Evolutionary conservation across 2,888 invertebrate species (phyloP).

Genomic region (Brachypalpus laphriformis): DNA sequence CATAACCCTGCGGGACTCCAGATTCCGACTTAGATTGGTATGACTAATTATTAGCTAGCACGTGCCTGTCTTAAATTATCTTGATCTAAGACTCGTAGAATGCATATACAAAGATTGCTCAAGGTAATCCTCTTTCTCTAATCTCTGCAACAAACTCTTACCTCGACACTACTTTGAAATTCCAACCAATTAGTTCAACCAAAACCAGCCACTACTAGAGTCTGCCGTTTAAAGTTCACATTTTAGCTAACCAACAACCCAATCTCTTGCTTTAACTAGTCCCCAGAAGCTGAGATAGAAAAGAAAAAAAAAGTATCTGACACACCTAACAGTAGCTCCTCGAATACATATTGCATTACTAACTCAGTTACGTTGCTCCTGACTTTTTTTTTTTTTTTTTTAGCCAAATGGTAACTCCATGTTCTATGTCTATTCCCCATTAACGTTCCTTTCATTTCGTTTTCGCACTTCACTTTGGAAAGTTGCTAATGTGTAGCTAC

Average conservation of each 20-base stretch:
- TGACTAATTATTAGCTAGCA: no score
- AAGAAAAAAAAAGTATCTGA: constrained; percentile 30
- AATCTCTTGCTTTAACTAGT: constrained; percentile 32
- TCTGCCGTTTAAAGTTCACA: constrained; percentile 36
- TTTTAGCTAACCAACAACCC: neutral
- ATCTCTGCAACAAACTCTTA: neutral
- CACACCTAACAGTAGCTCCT: constrained; percentile 22
- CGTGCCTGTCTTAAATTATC: no score
- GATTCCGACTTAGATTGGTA: neutral
- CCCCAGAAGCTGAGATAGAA: constrained; percentile 23
- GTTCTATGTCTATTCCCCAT: constrained; percentile 40
- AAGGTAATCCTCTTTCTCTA: neutral
- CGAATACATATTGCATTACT: constrained; percentile 17
- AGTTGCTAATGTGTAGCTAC: constrained; percentile 57
- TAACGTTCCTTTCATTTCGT: constrained; percentile 50
- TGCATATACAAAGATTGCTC: neutral
- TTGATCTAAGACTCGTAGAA: no score
- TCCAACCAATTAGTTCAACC: constrained; percentile 20
- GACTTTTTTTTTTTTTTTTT: constrained; percentile 17
- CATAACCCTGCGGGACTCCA: neutral
- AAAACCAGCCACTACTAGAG: constrained; percentile 9
- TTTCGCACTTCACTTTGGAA: constrained; percentile 61
- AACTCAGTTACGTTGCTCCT: constrained; percentile 38
- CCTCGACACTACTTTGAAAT: neutral
- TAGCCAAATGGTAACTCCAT: constrained; percentile 27